phyloP scores from a whole-genome alignment of 2,797 vertebrate genomes.

The Ibycter americanus region DNA sequence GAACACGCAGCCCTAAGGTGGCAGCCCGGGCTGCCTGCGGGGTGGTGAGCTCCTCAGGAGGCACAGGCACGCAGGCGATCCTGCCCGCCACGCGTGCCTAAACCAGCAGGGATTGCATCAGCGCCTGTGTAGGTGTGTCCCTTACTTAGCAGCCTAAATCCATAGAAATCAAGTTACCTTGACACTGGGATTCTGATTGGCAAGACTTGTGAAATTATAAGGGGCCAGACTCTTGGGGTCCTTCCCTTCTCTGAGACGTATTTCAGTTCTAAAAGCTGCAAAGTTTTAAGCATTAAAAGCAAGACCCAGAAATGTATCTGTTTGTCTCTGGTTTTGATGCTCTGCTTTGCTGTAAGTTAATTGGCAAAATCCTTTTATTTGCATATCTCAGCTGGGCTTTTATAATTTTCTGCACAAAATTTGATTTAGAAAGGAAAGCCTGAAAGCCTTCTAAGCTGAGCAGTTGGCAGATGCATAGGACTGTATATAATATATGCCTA shows the following conservation, averaged over 20 bases:
- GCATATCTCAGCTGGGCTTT: not conserved
- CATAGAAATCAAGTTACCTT: slow-evolving; percentile 16
- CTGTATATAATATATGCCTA: not conserved
- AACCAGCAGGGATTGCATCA: not conserved
- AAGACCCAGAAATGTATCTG: not conserved
- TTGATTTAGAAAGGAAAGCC: slow-evolving; percentile 4
- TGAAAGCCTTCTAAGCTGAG: not conserved
- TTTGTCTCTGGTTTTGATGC: not conserved
- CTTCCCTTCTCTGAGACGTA: not conserved
- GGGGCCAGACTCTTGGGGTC: not conserved
- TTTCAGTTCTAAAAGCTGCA: not conserved
- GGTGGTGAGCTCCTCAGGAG: not conserved
- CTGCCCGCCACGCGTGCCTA: not conserved
- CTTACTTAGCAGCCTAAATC: slow-evolving; percentile 38
- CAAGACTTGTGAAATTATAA: not conserved
- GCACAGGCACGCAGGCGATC: not conserved
- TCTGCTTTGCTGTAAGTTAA: not conserved
- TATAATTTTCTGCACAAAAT: not conserved
- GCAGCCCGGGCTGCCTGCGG: not conserved
- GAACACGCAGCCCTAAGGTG: not conserved
- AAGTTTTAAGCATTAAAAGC: not conserved
- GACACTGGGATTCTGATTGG: not conserved
- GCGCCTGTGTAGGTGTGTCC: not conserved
- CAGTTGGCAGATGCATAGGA: not conserved
- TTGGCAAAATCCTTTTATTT: not conserved